Percentiles rank a stretch among this genome's conserved stretches.
These are phyloP conservation scores for Pyrgus malvae DNA, from an alignment of 2,888 invertebrate genomes.

Conservation along the genomic window DNA sequence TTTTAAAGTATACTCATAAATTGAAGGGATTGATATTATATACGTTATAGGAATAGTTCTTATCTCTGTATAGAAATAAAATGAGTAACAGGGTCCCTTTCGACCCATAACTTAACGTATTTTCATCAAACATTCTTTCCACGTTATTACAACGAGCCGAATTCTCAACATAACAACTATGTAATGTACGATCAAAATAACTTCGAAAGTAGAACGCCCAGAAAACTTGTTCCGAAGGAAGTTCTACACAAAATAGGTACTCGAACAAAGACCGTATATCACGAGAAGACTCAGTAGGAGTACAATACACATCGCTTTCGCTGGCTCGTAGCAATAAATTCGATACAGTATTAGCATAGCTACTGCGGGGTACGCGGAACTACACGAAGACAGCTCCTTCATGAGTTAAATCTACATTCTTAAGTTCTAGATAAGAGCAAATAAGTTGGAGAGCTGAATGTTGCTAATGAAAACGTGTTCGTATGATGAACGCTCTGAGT, in stretches of 20 bases:
- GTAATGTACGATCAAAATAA: constrained; percentile 17
- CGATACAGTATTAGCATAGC: constrained; percentile 28
- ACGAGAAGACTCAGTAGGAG: constrained; percentile 4
- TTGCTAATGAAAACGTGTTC: not conserved
- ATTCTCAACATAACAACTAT: not conserved
- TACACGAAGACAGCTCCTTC: constrained; percentile 21
- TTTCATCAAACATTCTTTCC: too few species aligned
- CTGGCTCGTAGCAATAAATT: constrained; percentile 25
- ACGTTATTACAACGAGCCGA: too few species aligned
- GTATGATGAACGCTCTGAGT: not conserved
- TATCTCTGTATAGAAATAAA: too few species aligned
- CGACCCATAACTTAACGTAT: too few species aligned
- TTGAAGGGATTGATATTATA: too few species aligned
- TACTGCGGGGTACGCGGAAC: constrained; percentile 23
- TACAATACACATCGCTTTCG: constrained; percentile 17
- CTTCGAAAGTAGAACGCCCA: constrained; percentile 8
- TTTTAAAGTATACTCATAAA: too few species aligned
- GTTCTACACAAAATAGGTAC: constrained; percentile 21
- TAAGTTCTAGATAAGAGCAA: constrained; percentile 2
- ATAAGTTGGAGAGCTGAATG: not conserved
- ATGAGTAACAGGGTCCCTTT: too few species aligned
- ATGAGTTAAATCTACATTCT: constrained; percentile 23
- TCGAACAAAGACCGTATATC: constrained; percentile 23
- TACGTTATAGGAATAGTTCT: too few species aligned
- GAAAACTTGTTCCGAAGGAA: constrained; percentile 21